Conservation (phyloP, 2,113 vertebrate species). For the Scolopax mira region DNA sequence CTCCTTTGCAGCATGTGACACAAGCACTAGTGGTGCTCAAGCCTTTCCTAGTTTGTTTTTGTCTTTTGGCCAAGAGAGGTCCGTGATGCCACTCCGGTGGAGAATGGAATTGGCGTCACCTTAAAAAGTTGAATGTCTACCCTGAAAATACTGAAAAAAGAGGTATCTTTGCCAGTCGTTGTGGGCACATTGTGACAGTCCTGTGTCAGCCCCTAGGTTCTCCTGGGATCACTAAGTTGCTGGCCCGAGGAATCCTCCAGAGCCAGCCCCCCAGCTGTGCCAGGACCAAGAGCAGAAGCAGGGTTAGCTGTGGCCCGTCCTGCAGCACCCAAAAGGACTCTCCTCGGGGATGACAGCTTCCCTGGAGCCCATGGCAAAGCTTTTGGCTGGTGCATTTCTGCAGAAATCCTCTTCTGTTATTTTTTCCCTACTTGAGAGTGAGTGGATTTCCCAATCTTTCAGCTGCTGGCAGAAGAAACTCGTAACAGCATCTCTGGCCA, state of each 20-base stretch:
- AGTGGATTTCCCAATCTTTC: background rate
- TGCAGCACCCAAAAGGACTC: background rate
- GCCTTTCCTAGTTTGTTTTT: background rate
- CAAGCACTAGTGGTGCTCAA: background rate
- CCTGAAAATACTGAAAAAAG: background rate
- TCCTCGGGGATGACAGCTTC: background rate
- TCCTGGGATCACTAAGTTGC: background rate
- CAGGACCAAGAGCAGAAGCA: background rate
- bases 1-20: background rate
- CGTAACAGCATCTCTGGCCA: background rate
- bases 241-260: background rate
- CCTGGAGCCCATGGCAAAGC: rapidly evolving
- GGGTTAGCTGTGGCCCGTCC: background rate
- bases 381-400: background rate
- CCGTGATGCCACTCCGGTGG: background rate
- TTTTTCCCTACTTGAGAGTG: background rate
- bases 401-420: background rate
- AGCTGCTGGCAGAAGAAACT: background rate
- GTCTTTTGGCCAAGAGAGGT: background rate
- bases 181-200: background rate
- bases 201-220: background rate
- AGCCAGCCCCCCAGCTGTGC: background rate
- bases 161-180: background rate
- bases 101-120: background rate
- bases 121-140: background rate